Evolutionary conservation across 2,888 invertebrate genomes (phyloP), one percentile per base, ranked within the genome.

Genomic region (Fragum fragum): DNA sequence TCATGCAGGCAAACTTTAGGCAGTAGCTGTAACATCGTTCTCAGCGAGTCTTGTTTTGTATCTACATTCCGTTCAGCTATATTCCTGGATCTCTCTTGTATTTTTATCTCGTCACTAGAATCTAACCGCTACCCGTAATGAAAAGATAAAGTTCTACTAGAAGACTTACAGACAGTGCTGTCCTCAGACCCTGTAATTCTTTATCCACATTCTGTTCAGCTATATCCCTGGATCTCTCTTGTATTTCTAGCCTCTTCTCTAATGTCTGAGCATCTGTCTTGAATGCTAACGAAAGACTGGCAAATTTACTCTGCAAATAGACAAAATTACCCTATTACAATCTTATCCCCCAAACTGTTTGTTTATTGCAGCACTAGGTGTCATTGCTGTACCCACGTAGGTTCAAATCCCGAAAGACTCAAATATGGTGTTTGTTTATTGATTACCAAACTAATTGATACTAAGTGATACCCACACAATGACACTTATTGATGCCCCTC

Each of bases 191-290:
- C 73, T 95, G 94, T 52, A 96, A 94, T 92, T 96, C 96, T 55
- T 92, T 93, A 73, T 95, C 94, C 78, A 96, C 94, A 92, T 96
- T 96, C 79, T 94, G 95, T 92, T 96, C 96, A 0, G 96, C 96
- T 87, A 96, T 95, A 92, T 96, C 96, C 68, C 96, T 91, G 72
- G 95, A 95, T 72, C 96, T 94, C 85, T 95, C 95, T 89, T 96
- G 96, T 29, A 96, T 94, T 77, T 96, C 95, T 73, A 95, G 94
- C 70, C 96, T 92, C 87, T 95, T 95, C 76, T 95, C 94, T 69
- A 96, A 94, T 1, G 96, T 96, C 66, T 95, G 93, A 53, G 95
- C 95, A 91, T 96, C 96, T 68, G 96, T 96, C 85, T 95, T 95
- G 92, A 96, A 96, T 11, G 96, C 96, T 87, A 96, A 91, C 1